Conservation (phyloP, 37 sponge, comb jelly and placozoan species). For the Axinella damicornis region DNA sequence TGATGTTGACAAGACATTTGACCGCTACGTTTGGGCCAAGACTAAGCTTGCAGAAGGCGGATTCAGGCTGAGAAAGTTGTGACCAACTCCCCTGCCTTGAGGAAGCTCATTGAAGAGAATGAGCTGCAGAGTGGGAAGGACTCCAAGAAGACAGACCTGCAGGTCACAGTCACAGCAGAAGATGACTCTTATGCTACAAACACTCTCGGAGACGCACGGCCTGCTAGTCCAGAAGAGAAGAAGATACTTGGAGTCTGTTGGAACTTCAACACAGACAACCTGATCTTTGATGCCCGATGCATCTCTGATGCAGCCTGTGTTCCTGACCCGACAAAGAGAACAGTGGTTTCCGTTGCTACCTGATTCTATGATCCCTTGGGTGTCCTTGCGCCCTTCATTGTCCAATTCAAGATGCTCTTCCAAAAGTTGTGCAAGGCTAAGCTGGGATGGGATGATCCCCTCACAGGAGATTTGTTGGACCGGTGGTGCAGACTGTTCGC, state of each 20-base stretch:
- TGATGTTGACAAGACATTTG: not conserved
- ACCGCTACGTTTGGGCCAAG: constrained; percentile 12
- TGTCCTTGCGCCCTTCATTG: constrained; percentile 29
- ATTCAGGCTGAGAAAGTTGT: constrained; percentile 16
- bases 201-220: not conserved
- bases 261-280: constrained; percentile 19
- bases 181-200: constrained; percentile 14
- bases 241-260: constrained; percentile 42
- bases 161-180: not conserved
- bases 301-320: not conserved
- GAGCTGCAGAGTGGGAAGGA: not conserved
- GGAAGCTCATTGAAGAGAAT: not conserved
- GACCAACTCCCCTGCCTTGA: constrained; percentile 22
- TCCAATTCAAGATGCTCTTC: constrained; percentile 40
- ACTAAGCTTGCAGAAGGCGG: constrained; percentile 12
- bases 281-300: constrained; percentile 10
- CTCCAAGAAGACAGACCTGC: not conserved
- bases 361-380: constrained; percentile 42
- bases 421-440: constrained; percentile 7
- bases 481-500: constrained; percentile 9
- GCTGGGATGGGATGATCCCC: constrained; percentile 27
- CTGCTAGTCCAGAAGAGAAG: constrained; percentile 1
- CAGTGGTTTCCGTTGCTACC: not conserved
- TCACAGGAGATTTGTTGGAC: constrained; percentile 13
- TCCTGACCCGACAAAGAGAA: constrained; percentile 24